These are phyloP conservation scores for Emydura subglobosa DNA, from an alignment of 2,113 vertebrate species.

Conservation along the genomic window DNA sequence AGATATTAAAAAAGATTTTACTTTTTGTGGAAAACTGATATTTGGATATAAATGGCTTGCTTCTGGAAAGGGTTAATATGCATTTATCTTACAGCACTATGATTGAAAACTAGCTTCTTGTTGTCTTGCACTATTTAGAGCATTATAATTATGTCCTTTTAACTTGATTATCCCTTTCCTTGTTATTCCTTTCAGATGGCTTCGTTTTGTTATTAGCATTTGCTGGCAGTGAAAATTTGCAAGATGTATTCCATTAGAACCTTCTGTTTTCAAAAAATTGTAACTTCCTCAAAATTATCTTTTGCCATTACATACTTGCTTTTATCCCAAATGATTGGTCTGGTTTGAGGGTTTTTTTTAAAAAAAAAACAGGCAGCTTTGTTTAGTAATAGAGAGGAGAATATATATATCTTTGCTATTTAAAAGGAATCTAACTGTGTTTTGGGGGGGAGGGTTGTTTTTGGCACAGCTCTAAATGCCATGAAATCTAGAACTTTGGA, in stretches of 20 bases:
- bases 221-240: neutral
- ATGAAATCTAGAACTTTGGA: neutral
- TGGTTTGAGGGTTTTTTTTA: neutral
- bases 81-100: neutral
- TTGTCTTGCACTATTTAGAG: neutral
- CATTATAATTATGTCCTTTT: neutral
- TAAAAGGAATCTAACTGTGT: neutral
- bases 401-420: neutral
- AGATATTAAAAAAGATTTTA: neutral
- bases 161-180: neutral
- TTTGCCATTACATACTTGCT: neutral
- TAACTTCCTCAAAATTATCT: neutral
- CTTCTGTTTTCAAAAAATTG: neutral
- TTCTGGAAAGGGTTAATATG: neutral
- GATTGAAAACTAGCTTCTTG: neutral
- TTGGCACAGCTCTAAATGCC: neutral
- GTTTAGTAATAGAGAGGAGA: neutral
- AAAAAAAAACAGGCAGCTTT: neutral
- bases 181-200: neutral
- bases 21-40: neutral
- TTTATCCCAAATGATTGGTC: neutral
- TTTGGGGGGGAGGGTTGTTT: neutral
- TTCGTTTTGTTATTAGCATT: neutral
- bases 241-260: neutral
- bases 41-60: neutral